Evolutionary conservation across 2,888 invertebrate genomes (phyloP).

Genomic region (Serrognathus titanus): DNA sequence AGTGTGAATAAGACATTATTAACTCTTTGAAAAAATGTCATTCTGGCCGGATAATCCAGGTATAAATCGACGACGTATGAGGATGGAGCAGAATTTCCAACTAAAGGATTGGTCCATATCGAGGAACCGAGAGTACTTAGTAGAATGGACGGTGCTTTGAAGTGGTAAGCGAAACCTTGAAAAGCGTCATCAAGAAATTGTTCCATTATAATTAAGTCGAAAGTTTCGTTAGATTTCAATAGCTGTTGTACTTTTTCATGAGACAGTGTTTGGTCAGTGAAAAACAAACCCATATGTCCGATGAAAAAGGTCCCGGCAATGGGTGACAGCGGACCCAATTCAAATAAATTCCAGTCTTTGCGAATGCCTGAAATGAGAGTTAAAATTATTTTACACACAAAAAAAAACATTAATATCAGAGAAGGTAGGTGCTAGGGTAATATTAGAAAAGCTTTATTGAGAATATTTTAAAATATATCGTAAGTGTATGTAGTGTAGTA

Average conservation of each 20-base stretch:
- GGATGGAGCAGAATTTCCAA: conserved; percentile 31
- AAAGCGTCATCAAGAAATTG: conserved; percentile 35
- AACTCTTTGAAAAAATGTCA: conserved; percentile 29
- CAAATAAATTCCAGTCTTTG: too few species aligned
- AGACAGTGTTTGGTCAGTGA: conserved; percentile 14
- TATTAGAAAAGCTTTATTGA: too few species aligned
- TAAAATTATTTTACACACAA: too few species aligned
- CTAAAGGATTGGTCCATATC: conserved; percentile 27
- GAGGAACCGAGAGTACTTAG: conserved; percentile 25
- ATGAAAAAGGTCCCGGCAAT: background rate
- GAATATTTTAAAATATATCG: too few species aligned
- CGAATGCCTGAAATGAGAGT: too few species aligned
- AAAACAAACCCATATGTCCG: background rate
- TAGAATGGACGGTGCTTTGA: conserved; percentile 30
- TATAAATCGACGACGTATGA: conserved; percentile 26
- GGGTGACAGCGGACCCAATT: too few species aligned
- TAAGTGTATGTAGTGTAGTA: too few species aligned
- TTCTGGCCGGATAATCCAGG: conserved; percentile 20
- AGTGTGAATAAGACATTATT: conserved; percentile 21
- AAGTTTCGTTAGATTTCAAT: conserved; percentile 28
- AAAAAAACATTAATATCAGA: too few species aligned
- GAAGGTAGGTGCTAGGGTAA: too few species aligned
- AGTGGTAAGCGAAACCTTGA: conserved; percentile 27
- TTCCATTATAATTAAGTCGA: conserved; percentile 38
- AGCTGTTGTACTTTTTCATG: conserved; percentile 31